Base-by-base conservation (phyloP, 2,888 invertebrate genomes). In the Leucophenga montana region DNA sequence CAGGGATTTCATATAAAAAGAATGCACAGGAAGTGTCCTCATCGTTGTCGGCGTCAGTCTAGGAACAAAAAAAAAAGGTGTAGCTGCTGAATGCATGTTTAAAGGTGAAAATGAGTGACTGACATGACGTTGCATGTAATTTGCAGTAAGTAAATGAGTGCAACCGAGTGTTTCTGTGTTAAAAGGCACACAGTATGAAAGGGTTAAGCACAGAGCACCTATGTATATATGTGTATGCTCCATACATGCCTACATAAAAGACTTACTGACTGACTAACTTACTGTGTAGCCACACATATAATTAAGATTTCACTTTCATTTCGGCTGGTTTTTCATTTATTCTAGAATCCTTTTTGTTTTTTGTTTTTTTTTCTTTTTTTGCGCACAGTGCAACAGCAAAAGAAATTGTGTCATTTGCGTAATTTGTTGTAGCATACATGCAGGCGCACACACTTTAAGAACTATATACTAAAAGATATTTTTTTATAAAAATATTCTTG, bases 251-350 rank as follows among this genome's bases (percentile, higher is more conserved):
- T 27, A 27, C 27, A 27, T 11, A 39, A 39, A 39, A 39, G 39
- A 39, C 39, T 39, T 11, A 39, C 39, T 39, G 39, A 39, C 39
- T 39, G 39, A 39, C 39, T 39, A 39, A 39, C 39, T 39, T 39
- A 39, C 39, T 39, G 39, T 39, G 39, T 39, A 39, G 39, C 39
- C 39, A 39, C 59, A 48, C 83, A 81, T 78, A 85, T 85, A 85
- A 85, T 85, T 85, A 85, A 82, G 83, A 83, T 84, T 85, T 85
- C 85, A 84, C 85, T 85, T 85, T 85, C 76, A 73, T 70, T 73
- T 68, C 66, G 66, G 64, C 53, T 44, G 54, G 22, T 53, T 20
- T 57, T 44, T n/a, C n/a, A 1, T 66, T 56, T 39, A 39, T 53
- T 71, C 68, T 18, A n/a, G 16, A n/a, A n/a, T n/a, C n/a, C n/a